phyloP scores from a whole-genome alignment of 2,113 vertebrate genomes.

The Quiscalus mexicanus region DNA sequence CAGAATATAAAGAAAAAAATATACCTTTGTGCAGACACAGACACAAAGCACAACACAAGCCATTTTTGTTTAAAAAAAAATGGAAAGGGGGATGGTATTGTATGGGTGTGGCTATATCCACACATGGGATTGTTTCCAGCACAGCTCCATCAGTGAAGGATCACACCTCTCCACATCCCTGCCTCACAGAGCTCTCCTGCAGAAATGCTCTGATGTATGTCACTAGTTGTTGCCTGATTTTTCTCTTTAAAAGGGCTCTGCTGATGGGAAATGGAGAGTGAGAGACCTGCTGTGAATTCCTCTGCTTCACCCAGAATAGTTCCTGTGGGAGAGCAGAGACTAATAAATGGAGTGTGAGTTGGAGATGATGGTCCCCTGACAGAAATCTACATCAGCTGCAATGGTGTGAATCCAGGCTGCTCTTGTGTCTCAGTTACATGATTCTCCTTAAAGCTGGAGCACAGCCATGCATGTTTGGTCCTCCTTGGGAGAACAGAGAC shows the following conservation, averaged over 20 bases:
- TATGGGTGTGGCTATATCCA: background rate
- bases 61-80: background rate
- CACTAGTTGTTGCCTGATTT: background rate
- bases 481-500: background rate
- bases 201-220: background rate
- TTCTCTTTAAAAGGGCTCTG: conserved; percentile 6
- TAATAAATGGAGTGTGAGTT: conserved; percentile 15
- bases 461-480: background rate
- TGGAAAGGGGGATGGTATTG: no score
- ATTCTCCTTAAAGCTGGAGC: background rate
- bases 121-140: background rate
- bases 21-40: background rate
- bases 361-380: conserved; percentile 5
- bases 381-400: background rate
- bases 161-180: conserved; percentile 2
- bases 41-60: background rate
- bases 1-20: background rate
- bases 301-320: background rate
- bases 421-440: background rate
- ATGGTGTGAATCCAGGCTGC: background rate
- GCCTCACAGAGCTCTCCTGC: background rate
- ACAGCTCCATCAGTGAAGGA: background rate
- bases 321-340: background rate
- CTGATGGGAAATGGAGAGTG: background rate
- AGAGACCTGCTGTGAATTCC: background rate